Conservation (phyloP, 2,888 invertebrate species). For the Drosophila nigritarsus region DNA sequence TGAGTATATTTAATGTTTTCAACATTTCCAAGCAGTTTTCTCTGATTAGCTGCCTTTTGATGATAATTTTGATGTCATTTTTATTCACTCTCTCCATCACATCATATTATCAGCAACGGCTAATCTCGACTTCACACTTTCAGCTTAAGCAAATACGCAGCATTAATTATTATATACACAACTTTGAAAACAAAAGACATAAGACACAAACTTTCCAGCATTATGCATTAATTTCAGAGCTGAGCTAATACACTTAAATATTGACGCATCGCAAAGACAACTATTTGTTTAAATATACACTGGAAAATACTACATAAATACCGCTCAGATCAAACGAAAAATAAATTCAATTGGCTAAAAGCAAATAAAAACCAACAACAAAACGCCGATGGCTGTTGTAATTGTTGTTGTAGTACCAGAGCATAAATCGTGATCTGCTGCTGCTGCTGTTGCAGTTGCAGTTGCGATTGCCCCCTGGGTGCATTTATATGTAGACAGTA, state of each 20-base stretch:
- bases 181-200: constrained; percentile 59
- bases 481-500: constrained; percentile 24
- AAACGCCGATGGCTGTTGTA: constrained; percentile 38
- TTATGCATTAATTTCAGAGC: constrained; percentile 23
- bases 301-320: constrained; percentile 19
- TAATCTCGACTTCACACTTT: constrained; percentile 18
- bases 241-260: constrained; percentile 24
- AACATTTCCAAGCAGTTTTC: constrained; percentile 16
- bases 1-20: background rate
- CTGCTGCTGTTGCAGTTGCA: constrained; percentile 27
- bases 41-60: constrained; percentile 7
- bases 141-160: constrained; percentile 10
- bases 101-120: constrained; percentile 3
- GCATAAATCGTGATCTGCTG: constrained; percentile 53
- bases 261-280: constrained; percentile 25
- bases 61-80: background rate
- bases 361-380: constrained; percentile 24
- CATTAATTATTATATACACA: background rate
- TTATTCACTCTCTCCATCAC: constrained; percentile 13
- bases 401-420: constrained; percentile 33
- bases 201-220: constrained; percentile 51
- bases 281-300: background rate
- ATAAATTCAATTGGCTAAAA: constrained; percentile 50
- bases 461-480: constrained; percentile 44
- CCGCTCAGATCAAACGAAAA: constrained; percentile 43